Evolutionary conservation across 1,140 invertebrate genomes (phyloP).

Genomic region (Radopholus similis): DNA sequence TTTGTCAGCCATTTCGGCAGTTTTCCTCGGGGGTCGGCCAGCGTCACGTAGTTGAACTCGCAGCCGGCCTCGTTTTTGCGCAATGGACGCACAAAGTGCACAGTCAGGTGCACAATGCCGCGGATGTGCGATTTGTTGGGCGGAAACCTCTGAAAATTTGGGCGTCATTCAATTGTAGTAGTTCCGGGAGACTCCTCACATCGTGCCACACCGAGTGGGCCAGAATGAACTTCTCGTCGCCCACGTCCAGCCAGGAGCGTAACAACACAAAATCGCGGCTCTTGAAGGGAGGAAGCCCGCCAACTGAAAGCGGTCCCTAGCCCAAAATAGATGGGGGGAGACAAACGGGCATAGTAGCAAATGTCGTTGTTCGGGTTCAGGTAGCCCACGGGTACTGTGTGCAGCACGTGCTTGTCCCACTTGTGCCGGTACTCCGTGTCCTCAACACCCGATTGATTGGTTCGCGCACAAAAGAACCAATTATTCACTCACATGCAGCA

Average conservation of each 20-base stretch:
- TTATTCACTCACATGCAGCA: constrained; percentile 72
- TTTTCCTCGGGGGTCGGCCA: constrained; percentile 76
- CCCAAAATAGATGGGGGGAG: not conserved
- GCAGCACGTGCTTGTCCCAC: constrained; percentile 71
- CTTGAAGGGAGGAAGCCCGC: constrained; percentile 78
- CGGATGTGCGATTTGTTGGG: constrained; percentile 76
- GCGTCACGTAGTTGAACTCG: constrained; percentile 77
- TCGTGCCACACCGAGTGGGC: constrained; percentile 85
- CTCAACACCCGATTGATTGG: not conserved
- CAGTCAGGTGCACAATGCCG: constrained; percentile 71
- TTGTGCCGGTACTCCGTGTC: constrained; percentile 72
- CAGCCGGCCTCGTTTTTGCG: constrained; percentile 65
- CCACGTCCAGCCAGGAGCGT: constrained; percentile 81
- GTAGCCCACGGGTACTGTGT: constrained; percentile 78
- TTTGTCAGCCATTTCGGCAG: constrained; percentile 83
- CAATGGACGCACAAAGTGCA: constrained; percentile 66
- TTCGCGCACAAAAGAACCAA: not conserved
- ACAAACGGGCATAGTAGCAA: constrained; percentile 80
- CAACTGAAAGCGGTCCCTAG: constrained; percentile 67
- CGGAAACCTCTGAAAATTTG: constrained; percentile 68
- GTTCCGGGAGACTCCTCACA: constrained; percentile 54
- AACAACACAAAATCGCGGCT: constrained; percentile 85
- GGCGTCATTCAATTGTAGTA: not conserved
- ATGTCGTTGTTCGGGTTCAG: constrained; percentile 87
- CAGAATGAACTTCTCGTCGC: constrained; percentile 76